Percentiles rank a stretch among this genome's conserved stretches.
phyloP scores from a whole-genome alignment of 1,140 invertebrate genomes.

The Cotesia glomerata region DNA sequence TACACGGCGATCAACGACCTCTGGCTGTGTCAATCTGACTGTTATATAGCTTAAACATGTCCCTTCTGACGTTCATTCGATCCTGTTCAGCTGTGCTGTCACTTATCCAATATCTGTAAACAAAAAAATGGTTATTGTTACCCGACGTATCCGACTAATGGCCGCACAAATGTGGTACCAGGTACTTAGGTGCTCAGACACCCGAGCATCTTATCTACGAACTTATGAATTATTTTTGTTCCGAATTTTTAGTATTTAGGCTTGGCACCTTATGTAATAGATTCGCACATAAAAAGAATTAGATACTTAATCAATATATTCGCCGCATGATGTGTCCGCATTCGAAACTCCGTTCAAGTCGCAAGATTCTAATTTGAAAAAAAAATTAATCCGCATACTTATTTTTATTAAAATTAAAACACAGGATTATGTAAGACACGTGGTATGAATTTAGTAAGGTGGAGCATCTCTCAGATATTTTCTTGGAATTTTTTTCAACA shows the following conservation, averaged over 20 bases:
- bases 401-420: background rate
- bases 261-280: no score
- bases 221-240: no score
- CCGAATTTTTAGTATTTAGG: no score
- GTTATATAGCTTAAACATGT: constrained; percentile 11
- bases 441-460: background rate
- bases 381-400: background rate
- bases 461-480: background rate
- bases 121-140: constrained; percentile 58
- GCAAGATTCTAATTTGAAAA: no score
- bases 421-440: background rate
- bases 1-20: background rate
- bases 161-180: background rate
- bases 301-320: no score
- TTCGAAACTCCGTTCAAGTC: no score
- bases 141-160: constrained; percentile 35
- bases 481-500: constrained; percentile 57
- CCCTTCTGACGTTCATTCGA: constrained; percentile 38
- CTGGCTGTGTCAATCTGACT: background rate
- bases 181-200: background rate
- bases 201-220: background rate
- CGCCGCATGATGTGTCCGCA: no score
- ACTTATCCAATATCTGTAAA: constrained; percentile 63
- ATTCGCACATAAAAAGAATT: no score
- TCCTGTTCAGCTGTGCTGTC: constrained; percentile 55